Percentiles rank a stretch among this genome's conserved stretches.
Evolutionary conservation across 2,888 invertebrate genomes (phyloP).

Genomic region (Belgica antarctica): DNA sequence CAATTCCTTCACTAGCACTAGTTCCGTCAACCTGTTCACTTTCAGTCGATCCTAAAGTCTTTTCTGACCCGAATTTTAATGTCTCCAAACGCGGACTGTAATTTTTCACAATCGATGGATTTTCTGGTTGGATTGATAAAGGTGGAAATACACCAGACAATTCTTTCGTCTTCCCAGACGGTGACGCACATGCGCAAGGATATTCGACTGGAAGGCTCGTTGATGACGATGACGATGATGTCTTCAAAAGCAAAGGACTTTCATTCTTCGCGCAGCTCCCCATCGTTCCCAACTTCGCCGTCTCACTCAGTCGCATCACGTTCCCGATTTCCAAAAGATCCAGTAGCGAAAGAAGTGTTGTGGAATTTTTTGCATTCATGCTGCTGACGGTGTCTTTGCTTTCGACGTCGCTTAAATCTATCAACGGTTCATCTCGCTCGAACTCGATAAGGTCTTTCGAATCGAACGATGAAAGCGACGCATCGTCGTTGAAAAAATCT

Average conservation of each 20-base stretch:
- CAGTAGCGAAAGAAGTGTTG: conserved; percentile 24
- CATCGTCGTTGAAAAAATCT: conserved; percentile 11
- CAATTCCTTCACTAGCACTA: background rate
- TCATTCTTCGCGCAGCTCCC: conserved; percentile 39
- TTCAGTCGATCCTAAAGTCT: background rate
- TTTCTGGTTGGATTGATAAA: conserved; percentile 42
- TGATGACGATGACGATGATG: conserved; percentile 38
- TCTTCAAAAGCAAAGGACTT: conserved; percentile 24
- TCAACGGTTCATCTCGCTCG: conserved; percentile 37
- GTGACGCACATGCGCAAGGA: conserved; percentile 35
- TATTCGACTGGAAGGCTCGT: conserved; percentile 27
- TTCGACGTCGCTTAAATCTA: conserved; percentile 16
- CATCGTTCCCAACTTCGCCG: conserved; percentile 1
- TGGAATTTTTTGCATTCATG: conserved; percentile 40
- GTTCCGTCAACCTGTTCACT: background rate
- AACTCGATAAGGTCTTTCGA: conserved; percentile 31
- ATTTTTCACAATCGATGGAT: conserved; percentile 43
- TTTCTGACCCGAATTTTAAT: background rate
- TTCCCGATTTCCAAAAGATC: conserved; percentile 41
- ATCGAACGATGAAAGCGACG: background rate
- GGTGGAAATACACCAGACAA: conserved; percentile 35
- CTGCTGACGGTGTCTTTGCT: conserved; percentile 33
- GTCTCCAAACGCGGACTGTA: background rate
- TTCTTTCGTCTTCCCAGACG: conserved; percentile 33
- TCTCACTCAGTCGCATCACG: conserved; percentile 7